A percentile compares a stretch with the other conserved stretches of the same genome.
Conservation (phyloP, 2,113 vertebrate genomes). For the Paedocypris sp. region DNA sequence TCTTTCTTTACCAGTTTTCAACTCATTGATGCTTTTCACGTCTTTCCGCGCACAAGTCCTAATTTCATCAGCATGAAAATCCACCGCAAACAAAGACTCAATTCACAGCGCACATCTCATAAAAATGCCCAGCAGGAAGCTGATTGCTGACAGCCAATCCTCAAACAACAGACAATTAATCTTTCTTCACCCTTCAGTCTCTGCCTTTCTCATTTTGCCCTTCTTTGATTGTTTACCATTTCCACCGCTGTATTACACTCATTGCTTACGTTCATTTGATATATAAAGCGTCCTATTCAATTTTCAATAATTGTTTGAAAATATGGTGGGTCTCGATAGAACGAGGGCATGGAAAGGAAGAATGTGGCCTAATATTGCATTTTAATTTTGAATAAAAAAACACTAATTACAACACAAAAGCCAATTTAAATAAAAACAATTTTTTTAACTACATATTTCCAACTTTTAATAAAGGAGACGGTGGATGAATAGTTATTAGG, state of each 20-base stretch:
- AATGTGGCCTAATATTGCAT: too few species aligned
- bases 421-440: too few species aligned
- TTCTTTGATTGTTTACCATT: conserved; percentile 17
- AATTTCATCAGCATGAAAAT: conserved; percentile 40
- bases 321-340: too few species aligned
- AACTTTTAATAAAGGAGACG: too few species aligned
- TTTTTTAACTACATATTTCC: too few species aligned
- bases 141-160: conserved; percentile 37
- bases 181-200: background rate
- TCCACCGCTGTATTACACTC: background rate
- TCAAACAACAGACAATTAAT: conserved; percentile 20
- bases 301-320: too few species aligned
- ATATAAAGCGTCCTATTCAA: too few species aligned
- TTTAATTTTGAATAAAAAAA: too few species aligned
- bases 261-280: background rate
- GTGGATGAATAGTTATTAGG: too few species aligned
- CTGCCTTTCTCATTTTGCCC: background rate
- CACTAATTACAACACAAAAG: too few species aligned
- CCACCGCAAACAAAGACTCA: conserved; percentile 30
- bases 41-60: background rate
- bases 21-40: conserved; percentile 7
- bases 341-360: too few species aligned
- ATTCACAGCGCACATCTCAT: conserved; percentile 39
- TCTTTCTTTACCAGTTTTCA: background rate
- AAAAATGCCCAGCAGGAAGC: conserved; percentile 36